Base-by-base conservation (phyloP, 2,888 invertebrate genomes). In the Metalampra italica region DNA sequence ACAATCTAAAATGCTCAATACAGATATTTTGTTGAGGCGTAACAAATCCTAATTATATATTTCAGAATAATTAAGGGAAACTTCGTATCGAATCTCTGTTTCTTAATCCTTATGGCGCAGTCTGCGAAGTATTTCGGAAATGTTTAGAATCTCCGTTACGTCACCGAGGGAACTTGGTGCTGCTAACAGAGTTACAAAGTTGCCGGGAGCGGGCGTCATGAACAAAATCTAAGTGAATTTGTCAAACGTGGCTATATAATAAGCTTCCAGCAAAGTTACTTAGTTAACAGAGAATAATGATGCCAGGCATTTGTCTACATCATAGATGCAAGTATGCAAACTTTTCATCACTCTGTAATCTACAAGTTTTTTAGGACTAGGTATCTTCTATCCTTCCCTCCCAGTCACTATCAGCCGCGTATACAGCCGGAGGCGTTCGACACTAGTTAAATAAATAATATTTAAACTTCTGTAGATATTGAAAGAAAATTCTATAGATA, bases 141-240 rank as follows among this genome's bases (percentile, higher is more conserved):
- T 70, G 68, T 68, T 71, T 70, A 70, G 68, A 70, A 69, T 71
- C 64, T 70, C 67, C 66, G 66, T 65, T 60, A 59, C 46, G 52
- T 49, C 47, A 47, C 22, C 47, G n/a, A 7, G 30, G 41, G 41
- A 47, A 49, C 56, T 57, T 68, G 66, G 61, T 66, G 65, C 49
- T 68, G 64, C 68, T 78, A 79, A 81, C 75, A 59, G 71, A 77
- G 73, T 82, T 79, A 75, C 61, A 56, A 82, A 82, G 68, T 82
- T 78, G 64, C 57, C 69, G 73, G 71, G 65, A 72, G 74, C 71
- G 68, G 66, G 75, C 72, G 70, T 75, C 76, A 74, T 66, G 76
- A 81, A 78, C 80, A 80, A 82, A 83, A 79, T 83, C 70, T 82
- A 84, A 85, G 80, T 81, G 78, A 81, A 83, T 84, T 85, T 82